phyloP scores from a whole-genome alignment of 2,797 vertebrate species.

The Lepus oiostolus region DNA sequence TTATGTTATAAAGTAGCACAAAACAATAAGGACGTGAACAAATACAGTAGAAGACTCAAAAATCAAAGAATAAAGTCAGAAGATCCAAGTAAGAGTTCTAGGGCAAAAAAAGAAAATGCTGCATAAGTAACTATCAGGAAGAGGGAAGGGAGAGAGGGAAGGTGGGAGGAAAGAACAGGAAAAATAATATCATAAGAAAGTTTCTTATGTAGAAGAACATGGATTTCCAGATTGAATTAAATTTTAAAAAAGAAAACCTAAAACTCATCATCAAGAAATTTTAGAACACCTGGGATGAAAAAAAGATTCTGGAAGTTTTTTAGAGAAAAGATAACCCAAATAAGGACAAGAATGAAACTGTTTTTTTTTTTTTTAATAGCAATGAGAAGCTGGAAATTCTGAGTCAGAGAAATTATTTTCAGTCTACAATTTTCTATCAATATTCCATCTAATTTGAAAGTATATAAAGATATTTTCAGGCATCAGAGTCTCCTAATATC shows the following conservation, averaged over 20 bases:
- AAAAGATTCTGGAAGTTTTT: constrained; percentile 16
- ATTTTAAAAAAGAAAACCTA: not conserved
- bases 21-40: not conserved
- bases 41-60: not conserved
- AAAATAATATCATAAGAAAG: not conserved
- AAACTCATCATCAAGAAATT: not conserved
- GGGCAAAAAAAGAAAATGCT: not conserved
- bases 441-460: not conserved
- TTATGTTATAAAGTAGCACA: not conserved
- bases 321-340: not conserved
- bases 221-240: not conserved
- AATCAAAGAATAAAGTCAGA: constrained; percentile 36
- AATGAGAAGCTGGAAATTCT: not conserved
- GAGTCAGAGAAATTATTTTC: not conserved
- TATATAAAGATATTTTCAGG: not conserved
- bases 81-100: not conserved
- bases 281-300: not conserved
- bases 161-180: not conserved
- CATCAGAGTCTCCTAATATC: not conserved
- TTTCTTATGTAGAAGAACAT: not conserved
- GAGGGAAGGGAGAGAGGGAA: not conserved
- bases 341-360: not conserved
- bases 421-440: not conserved
- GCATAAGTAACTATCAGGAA: not conserved
- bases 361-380: not conserved